Percentiles rank a stretch among this genome's conserved stretches.
phyloP scores from a whole-genome alignment of 1,140 invertebrate species.

The Gryllus bimaculatus region DNA sequence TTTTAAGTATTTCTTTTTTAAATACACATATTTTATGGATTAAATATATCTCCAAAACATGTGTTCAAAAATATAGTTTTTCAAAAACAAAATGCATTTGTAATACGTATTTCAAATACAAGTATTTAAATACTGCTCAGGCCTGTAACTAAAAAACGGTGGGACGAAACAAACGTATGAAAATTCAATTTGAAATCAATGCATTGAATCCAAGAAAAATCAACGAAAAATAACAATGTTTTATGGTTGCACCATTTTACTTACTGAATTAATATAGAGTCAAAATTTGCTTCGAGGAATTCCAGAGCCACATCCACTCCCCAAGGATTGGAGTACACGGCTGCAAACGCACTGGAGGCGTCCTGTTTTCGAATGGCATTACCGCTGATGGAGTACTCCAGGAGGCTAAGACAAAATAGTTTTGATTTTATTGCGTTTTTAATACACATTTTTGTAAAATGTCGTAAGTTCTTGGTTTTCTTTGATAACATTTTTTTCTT shows the following conservation, averaged over 20 bases:
- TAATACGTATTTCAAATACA: no score
- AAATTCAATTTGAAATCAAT: not conserved
- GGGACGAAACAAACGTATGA: no score
- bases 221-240: not conserved
- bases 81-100: no score
- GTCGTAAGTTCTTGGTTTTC: not conserved
- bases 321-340: slow-evolving; percentile 17
- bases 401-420: slow-evolving; percentile 15
- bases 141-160: no score
- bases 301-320: slow-evolving; percentile 17
- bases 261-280: not conserved
- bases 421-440: not conserved
- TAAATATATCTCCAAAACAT: no score
- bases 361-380: slow-evolving; percentile 11
- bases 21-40: no score
- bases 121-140: no score
- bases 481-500: not conserved
- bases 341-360: slow-evolving; percentile 9
- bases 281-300: slow-evolving; percentile 12
- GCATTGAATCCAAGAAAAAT: not conserved
- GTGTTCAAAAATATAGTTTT: no score
- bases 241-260: slow-evolving; percentile 13
- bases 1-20: no score
- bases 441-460: not conserved
- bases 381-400: not conserved